phyloP scores from a whole-genome alignment of 2,888 invertebrate genomes.

The Caenorhabditis doughertyi region DNA sequence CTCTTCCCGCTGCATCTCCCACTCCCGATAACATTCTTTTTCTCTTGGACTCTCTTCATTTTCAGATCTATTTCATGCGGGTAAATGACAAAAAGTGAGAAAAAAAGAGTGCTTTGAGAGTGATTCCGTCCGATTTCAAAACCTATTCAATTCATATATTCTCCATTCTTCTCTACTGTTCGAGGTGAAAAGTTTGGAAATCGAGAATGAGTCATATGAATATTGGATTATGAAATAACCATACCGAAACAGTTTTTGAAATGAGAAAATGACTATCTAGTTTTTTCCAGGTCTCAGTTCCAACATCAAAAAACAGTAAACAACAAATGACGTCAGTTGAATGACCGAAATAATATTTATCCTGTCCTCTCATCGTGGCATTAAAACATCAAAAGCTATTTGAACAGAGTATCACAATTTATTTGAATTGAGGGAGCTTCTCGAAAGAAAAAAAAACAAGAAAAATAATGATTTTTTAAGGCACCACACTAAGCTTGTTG shows the following conservation, averaged over 20 bases:
- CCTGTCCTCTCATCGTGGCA: not conserved
- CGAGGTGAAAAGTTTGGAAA: not conserved
- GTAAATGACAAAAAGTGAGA: conserved; percentile 27
- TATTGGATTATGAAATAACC: conserved; percentile 22
- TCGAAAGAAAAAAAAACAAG: not conserved
- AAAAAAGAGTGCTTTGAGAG: conserved; percentile 18
- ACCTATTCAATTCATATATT: conserved; percentile 12
- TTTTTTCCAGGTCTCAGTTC: conserved; percentile 16
- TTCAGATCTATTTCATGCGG: conserved; percentile 10
- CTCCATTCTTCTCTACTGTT: not conserved
- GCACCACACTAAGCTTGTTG: not conserved
- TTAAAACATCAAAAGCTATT: not conserved
- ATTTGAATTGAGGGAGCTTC: not conserved
- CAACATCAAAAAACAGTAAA: conserved; percentile 13
- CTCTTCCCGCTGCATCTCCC: conserved; percentile 53
- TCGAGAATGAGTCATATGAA: conserved; percentile 11
- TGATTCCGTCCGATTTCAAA: conserved; percentile 30
- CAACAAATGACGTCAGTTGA: conserved; percentile 27
- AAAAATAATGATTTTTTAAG: not conserved
- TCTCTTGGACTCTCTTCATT: conserved; percentile 23
- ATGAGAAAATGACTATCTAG: not conserved
- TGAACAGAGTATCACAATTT: not conserved
- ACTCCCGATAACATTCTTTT: conserved; percentile 44
- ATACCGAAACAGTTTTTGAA: conserved; percentile 3
- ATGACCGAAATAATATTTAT: conserved; percentile 10